Conservation (phyloP, 1,140 invertebrate genomes). For the Neodiprion fabricii region DNA sequence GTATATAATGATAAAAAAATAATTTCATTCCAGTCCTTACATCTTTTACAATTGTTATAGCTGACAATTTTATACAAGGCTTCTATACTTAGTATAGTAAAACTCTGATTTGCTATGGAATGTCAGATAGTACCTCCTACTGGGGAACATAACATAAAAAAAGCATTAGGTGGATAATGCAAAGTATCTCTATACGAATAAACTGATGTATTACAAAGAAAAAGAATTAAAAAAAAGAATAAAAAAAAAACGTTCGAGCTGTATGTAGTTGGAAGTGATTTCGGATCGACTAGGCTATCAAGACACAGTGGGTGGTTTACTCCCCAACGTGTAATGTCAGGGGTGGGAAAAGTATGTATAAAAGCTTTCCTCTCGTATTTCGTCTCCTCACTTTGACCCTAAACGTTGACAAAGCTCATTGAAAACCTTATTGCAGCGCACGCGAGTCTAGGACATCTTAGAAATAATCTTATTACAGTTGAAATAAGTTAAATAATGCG, state of each 20-base stretch:
- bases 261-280: conserved; percentile 30
- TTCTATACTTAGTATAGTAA: not conserved
- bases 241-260: not conserved
- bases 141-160: conserved; percentile 43
- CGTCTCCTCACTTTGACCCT: conserved; percentile 41
- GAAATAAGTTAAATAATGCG: conserved; percentile 29
- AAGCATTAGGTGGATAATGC: conserved; percentile 48
- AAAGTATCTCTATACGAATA: conserved; percentile 42
- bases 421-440: not conserved
- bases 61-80: not conserved
- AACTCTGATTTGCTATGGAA: not conserved
- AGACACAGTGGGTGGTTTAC: conserved; percentile 46
- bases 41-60: not conserved
- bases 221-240: conserved; percentile 20
- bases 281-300: conserved; percentile 41
- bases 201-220: conserved; percentile 28
- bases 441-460: conserved; percentile 10
- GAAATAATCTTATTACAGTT: conserved; percentile 7
- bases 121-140: conserved; percentile 1
- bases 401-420: conserved; percentile 17
- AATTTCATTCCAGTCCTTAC: not conserved
- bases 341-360: conserved; percentile 46
- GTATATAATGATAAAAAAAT: too few relatives aligned
- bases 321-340: conserved; percentile 32
- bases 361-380: conserved; percentile 43